These are phyloP conservation scores for Hafferia zeledoni DNA, from an alignment of 2,797 vertebrate species.

Conservation along the genomic window DNA sequence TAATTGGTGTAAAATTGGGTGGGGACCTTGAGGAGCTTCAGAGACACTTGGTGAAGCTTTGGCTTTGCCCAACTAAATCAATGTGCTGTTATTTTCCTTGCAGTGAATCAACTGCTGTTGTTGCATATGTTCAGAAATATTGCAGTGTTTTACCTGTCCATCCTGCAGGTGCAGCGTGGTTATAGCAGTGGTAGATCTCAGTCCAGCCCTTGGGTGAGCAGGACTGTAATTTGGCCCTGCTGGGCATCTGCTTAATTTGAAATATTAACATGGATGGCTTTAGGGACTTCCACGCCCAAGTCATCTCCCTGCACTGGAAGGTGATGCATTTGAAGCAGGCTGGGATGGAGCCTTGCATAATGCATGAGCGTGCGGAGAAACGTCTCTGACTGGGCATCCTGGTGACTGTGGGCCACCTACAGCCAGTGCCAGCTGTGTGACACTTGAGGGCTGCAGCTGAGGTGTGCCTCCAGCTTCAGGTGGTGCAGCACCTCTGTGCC, in stretches of 20 bases:
- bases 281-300: not conserved
- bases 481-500: not conserved
- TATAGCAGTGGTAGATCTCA: not conserved
- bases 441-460: accelerated
- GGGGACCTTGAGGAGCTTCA: not conserved
- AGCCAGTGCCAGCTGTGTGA: not conserved
- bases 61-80: not conserved
- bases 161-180: not conserved
- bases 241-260: not conserved
- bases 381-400: not conserved
- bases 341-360: not conserved
- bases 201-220: not conserved
- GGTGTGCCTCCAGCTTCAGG: not conserved
- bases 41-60: not conserved
- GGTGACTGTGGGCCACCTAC: not conserved
- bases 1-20: not conserved
- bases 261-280: not conserved
- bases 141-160: not conserved
- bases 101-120: not conserved
- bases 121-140: not conserved
- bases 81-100: not conserved
- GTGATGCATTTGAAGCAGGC: not conserved
- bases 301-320: not conserved
- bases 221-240: not conserved
- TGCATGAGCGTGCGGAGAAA: not conserved